Evolutionary conservation across 2,113 vertebrate genomes (phyloP).

Genomic region (Blennius ocellaris): DNA sequence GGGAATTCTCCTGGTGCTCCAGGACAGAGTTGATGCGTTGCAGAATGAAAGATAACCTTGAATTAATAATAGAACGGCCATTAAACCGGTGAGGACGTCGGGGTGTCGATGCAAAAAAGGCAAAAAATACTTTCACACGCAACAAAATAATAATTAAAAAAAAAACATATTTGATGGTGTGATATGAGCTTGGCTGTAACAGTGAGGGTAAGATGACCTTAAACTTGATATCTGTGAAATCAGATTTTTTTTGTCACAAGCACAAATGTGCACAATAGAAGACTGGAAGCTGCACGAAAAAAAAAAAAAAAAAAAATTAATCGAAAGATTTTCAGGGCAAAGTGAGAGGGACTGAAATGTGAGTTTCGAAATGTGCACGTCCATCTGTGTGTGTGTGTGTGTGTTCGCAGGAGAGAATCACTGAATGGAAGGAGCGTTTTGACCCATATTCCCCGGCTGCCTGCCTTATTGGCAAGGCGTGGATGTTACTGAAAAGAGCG

Average conservation of each 20-base stretch:
- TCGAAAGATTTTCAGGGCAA: slow-evolving; percentile 30
- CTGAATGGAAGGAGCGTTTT: slow-evolving; percentile 39
- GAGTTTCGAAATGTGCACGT: slow-evolving; percentile 38
- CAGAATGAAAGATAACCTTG: background rate
- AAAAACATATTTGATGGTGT: slow-evolving; percentile 36
- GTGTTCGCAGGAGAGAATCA: slow-evolving; percentile 21
- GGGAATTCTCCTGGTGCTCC: slow-evolving; percentile 22
- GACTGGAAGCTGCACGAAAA: slow-evolving; percentile 9
- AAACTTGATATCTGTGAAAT: slow-evolving; percentile 25
- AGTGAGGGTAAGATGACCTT: slow-evolving; percentile 9
- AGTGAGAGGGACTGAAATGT: slow-evolving; percentile 37
- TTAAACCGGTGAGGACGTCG: slow-evolving; percentile 1
- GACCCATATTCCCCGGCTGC: slow-evolving; percentile 42
- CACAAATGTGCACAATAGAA: slow-evolving; percentile 26
- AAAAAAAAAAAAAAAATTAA: slow-evolving; percentile 1
- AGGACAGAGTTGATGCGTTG: background rate
- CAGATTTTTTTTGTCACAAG: slow-evolving; percentile 9
- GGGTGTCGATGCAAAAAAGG: slow-evolving; percentile 6
- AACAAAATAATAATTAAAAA: background rate
- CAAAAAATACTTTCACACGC: slow-evolving; percentile 16
- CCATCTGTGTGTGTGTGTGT: slow-evolving; percentile 33
- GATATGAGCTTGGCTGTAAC: slow-evolving; percentile 13
- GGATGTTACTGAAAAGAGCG: too few relatives aligned
- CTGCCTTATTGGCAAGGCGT: slow-evolving; percentile 39
- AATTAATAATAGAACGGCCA: slow-evolving; percentile 13